Base-by-base conservation (phyloP, 2,797 vertebrate species). In the Acrossocheilus fasciatus region DNA sequence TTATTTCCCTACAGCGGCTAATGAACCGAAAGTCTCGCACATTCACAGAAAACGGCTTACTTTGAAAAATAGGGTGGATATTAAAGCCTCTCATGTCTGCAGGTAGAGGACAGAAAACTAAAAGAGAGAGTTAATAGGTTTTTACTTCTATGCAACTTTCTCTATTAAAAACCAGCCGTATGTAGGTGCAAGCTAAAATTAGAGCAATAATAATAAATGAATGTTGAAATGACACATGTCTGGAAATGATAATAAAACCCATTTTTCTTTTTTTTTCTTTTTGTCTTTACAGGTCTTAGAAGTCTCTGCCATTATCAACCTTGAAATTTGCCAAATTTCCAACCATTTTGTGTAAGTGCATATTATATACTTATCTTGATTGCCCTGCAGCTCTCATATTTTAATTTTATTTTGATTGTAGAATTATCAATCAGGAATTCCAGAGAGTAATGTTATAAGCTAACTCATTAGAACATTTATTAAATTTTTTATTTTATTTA, bases 281-380 rank as follows among this genome's bases (percentile, higher is more conserved):
- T 66, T 79, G n/a, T 73, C 62, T 41, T 87, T 69, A 50, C 85
- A 91, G 90, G 82, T 89, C 62, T 73, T 41, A 59, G 43, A 88
- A 81, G 66, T 72, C 26, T 85, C 85, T 64, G 17, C 72, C 81
- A 41, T 76, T 66, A 62, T 81, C 80, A 15, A 0, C 74, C 50
- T 80, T 84, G 52, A 66, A 81, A 43, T n/a, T 76, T 30, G 30
- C 39, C 43, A 36, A 41, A 70, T 66, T 86, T 73, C 26, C 68
- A 50, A 23, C 47, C 18, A 23, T 26, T 88, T 78, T 81, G 84
- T 69, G 86, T 91, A 84, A 90, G 90, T 88, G 14, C 12, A 52
- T 26, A 30, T 17, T 30, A 26, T 62, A 62, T 64, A 26, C 59
- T 11, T 10, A 45, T 85, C n/a, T 45, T 79, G 18, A 26, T 70